Percentiles rank a stretch among this genome's conserved stretches.
These are phyloP conservation scores for Ornithoptera priamus DNA, from an alignment of 2,888 invertebrate genomes.

Conservation along the genomic window DNA sequence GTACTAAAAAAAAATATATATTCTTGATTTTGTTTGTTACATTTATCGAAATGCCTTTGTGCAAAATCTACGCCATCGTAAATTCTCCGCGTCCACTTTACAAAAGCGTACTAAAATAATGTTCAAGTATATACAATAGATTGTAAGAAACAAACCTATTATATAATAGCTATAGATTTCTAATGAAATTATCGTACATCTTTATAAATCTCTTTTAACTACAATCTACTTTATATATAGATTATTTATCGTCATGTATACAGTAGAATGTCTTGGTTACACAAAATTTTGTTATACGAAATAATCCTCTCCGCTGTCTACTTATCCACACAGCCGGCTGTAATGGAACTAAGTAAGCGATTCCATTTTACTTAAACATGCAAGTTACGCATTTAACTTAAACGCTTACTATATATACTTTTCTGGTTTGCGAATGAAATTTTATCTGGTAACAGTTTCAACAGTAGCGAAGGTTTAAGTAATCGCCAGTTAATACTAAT, in stretches of 20 bases:
- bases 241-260: neutral
- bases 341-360: neutral
- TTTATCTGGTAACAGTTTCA: neutral
- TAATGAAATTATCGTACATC: too few species aligned
- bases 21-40: slow-evolving; percentile 47
- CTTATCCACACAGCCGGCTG: neutral
- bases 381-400: neutral
- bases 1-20: slow-evolving; percentile 42
- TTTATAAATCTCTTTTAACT: too few species aligned
- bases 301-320: neutral
- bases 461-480: neutral
- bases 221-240: neutral
- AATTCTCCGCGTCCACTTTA: slow-evolving; percentile 41
- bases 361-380: neutral
- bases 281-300: neutral
- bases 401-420: neutral
- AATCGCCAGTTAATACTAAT: neutral
- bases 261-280: neutral
- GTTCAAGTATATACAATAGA: slow-evolving; percentile 10
- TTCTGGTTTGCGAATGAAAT: neutral
- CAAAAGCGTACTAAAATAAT: slow-evolving; percentile 19
- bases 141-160: neutral
- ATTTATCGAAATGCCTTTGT: slow-evolving; percentile 44
- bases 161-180: too few species aligned
- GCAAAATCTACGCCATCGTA: slow-evolving; percentile 40